phyloP scores from a whole-genome alignment of 2,797 vertebrate genomes.

The Spheniscus humboldti region DNA sequence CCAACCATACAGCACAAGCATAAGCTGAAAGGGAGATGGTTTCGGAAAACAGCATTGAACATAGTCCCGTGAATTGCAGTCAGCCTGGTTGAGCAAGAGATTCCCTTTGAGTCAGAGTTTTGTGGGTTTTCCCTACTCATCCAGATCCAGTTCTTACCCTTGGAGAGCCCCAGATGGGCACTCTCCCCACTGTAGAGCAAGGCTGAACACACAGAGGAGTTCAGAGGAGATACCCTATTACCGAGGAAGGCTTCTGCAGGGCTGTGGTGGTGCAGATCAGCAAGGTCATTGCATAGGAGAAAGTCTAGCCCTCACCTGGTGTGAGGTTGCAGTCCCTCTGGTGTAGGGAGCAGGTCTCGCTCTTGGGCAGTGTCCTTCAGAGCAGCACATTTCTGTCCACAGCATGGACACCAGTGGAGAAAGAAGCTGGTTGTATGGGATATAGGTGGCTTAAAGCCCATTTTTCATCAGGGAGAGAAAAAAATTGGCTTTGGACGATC shows the following conservation, averaged over 20 bases:
- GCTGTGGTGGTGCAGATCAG: background rate
- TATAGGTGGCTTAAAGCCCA: background rate
- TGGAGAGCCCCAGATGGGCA: background rate
- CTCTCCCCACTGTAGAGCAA: background rate
- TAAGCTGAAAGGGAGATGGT: background rate
- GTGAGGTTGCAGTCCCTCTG: no score
- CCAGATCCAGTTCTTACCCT: background rate
- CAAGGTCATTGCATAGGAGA: background rate
- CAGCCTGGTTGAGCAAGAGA: background rate
- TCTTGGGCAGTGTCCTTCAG: background rate
- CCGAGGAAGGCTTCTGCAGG: background rate
- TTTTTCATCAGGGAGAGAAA: background rate
- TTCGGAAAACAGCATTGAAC: background rate
- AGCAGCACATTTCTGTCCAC: background rate
- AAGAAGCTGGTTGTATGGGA: background rate
- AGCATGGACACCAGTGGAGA: fast-evolving
- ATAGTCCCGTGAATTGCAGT: background rate
- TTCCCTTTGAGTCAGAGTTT: background rate
- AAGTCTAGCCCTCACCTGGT: background rate
- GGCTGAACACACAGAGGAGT: background rate
- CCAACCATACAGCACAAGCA: background rate
- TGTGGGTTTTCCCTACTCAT: background rate
- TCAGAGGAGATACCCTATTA: background rate
- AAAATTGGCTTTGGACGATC: background rate
- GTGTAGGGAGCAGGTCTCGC: background rate